Evolutionary conservation across 2,888 invertebrate species (phyloP), one percentile per base, ranked within the genome.

Genomic region (Adela reaumurella): DNA sequence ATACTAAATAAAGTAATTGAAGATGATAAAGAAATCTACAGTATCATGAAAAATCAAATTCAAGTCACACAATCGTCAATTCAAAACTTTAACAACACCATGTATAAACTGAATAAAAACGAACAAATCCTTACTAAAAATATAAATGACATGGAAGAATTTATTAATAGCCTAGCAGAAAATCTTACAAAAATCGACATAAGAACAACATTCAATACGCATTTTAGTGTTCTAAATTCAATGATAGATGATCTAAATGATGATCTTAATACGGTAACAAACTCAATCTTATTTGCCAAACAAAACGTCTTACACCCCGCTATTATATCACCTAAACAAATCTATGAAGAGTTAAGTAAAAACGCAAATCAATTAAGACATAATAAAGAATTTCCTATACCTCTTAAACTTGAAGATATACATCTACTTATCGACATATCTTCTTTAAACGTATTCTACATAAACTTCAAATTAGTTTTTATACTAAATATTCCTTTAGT

Each of bases 221-320:
- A n/a, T 20, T 47, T 41, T 17, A 17, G 3, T n/a, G 19, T 24
- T 10, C 17, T 41, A 19, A 42, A 19, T 19, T 17, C 16, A 5
- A 5, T 24, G 24, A 6, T 10, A 24, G 24, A 24, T 6, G 43
- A n/a, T 35, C 11, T 45, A 19, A 18, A 29, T 11, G 17, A 29
- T 14, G 44, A 50, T 46, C 29, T 51, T 29, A 35, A 47, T 19
- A 51, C 16, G 19, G 46, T 35, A 42, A 19, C n/a, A 28, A 49
- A 49, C 24, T 20, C 41, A 41, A 17, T 49, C 20, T 28, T 49
- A 44, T 45, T 48, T 47, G 19, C 49, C 17, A 53, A 47, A 46
- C 42, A 49, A 49, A 43, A 51, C 47, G 20, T 49, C 5, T 29
- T 59, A 6, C 55, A 58, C 28, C 59, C 59, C 8, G 35, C 55